A percentile compares a stretch with the other conserved stretches of the same genome.
phyloP scores from a whole-genome alignment of 2,113 vertebrate genomes.

The Labrus mixtus region DNA sequence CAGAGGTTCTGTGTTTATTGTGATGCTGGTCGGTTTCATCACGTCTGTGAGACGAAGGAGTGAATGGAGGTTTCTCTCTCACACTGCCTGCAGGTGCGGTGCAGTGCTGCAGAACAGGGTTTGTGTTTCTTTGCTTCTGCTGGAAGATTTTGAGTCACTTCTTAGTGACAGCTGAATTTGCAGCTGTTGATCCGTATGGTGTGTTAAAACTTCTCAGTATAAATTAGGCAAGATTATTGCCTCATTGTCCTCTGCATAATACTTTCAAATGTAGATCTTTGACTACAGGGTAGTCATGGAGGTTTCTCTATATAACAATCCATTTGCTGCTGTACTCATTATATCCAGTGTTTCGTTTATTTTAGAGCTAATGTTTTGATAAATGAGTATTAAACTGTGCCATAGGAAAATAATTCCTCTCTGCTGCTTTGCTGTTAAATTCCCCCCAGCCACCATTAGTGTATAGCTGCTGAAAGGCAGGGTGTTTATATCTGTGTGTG shows the following conservation, averaged over 20 bases:
- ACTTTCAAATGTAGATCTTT: background rate
- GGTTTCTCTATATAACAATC: too few species aligned
- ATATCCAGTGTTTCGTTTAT: too few species aligned
- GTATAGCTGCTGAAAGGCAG: slow-evolving; percentile 37
- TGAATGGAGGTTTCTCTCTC: slow-evolving; percentile 11
- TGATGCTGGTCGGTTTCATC: slow-evolving; percentile 1
- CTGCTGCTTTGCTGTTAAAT: background rate
- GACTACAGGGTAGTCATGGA: too few species aligned
- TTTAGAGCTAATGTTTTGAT: slow-evolving; percentile 15
- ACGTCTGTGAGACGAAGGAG: slow-evolving; percentile 4
- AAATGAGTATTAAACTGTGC: slow-evolving; percentile 11
- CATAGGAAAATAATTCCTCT: slow-evolving; percentile 18
- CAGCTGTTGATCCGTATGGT: background rate
- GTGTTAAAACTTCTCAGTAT: background rate
- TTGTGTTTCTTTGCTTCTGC: background rate
- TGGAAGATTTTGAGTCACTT: background rate
- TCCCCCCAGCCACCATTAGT: slow-evolving; percentile 5
- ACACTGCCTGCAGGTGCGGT: slow-evolving; percentile 5
- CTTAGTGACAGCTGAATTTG: background rate
- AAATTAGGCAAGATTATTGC: background rate
- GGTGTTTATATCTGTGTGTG: slow-evolving; percentile 6
- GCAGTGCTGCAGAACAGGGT: background rate
- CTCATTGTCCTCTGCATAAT: background rate
- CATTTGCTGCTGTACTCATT: too few species aligned
- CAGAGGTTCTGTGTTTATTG: background rate